Evolutionary conservation across 2,113 vertebrate genomes (phyloP), one percentile per base, ranked within the genome.

Genomic region (Heteronetta atricapilla): DNA sequence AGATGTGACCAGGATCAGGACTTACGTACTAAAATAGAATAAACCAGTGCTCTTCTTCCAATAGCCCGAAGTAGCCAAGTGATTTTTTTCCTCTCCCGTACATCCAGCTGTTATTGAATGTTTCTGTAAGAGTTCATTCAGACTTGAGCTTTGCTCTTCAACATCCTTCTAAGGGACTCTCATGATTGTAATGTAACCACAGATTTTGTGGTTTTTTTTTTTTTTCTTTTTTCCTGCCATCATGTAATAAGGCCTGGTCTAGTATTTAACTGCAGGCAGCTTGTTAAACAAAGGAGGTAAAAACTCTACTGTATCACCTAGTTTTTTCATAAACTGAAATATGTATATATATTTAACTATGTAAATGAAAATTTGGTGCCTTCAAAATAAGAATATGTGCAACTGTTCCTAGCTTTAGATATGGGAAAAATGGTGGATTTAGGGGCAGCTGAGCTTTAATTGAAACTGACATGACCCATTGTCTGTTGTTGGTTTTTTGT

Each of bases 81-180:
- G 42, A 18, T 66, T 25, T 36, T 50, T 46, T 38, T 62, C 6
- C 11, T 82, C 14, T 79, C 16, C 16, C 10, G 21, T 28, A 40
- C 36, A 55, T 50, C 38, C 10, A 10, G 15, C 29, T 77, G 38
- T 20, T 28, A 34, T 38, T 92, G 42, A 52, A 4, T 55, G 17
- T 80, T 70, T 50, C 29, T 19, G 3, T 38, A 11, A 44, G 70
- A 63, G 17, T 50, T 76, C n/a, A 46, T 18, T 56, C 21, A 12
- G n/a, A 25, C 58, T 63, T 70, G 66, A 85, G 52, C 46, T 88
- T 79, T 70, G 29, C n/a, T 82, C 8, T 48, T 59, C 38, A 5
- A 10, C 26, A 2, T 76, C 33, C 31, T 70, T 23, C 33, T 13
- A 8, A 1, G 3, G 31, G 34, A 46, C 11, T 72, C 0, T 0